A percentile compares a stretch with the other conserved stretches of the same genome.
phyloP scores from a whole-genome alignment of 2,113 vertebrate species.

The Mystacornis crossleyi region DNA sequence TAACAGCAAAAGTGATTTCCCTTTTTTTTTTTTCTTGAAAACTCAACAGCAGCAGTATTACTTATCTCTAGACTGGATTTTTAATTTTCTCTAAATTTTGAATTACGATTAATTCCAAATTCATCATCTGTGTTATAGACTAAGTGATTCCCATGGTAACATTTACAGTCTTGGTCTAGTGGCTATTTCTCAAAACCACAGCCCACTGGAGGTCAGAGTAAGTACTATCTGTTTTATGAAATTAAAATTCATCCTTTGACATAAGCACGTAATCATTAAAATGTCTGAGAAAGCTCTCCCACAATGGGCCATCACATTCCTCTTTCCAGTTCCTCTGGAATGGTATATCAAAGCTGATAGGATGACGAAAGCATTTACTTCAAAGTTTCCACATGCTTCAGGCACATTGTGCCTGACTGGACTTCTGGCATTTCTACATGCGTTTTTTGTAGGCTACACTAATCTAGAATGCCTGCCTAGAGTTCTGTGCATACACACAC shows the following conservation, averaged over 20 bases:
- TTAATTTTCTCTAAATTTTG: neutral
- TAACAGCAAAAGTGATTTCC: neutral
- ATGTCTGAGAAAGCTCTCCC: neutral
- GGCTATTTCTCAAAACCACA: neutral
- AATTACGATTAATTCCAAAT: neutral
- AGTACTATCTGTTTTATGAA: neutral
- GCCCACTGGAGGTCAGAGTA: neutral
- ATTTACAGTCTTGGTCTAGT: neutral
- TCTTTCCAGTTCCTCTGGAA: neutral
- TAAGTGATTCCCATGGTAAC: neutral
- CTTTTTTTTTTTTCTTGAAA: neutral
- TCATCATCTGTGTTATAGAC: neutral
- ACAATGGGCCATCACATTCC: neutral
- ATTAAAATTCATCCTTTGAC: neutral
- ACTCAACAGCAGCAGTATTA: neutral
- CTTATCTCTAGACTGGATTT: neutral
- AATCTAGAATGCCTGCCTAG: neutral
- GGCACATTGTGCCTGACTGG: neutral
- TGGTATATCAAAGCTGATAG: neutral
- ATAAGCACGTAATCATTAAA: neutral
- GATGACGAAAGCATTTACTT: neutral
- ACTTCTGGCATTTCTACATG: neutral
- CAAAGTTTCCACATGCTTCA: neutral
- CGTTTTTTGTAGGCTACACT: neutral
- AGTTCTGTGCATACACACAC: neutral